Evolutionary conservation across 2,113 vertebrate genomes (phyloP).

Genomic region (Aspidoscelis tigris): DNA sequence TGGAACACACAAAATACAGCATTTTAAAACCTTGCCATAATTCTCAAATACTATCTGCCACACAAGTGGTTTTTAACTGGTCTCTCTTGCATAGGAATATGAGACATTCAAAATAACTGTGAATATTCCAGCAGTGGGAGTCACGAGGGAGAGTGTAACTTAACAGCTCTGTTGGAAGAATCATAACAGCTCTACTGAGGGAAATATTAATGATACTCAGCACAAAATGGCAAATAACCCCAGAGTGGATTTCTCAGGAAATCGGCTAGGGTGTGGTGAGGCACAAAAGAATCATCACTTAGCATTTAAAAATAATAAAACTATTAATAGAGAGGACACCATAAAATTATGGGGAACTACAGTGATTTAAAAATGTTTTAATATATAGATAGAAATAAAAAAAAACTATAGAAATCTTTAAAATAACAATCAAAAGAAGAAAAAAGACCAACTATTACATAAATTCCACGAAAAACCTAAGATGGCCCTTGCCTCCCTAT

Average conservation of each 20-base stretch:
- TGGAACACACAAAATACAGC: no score
- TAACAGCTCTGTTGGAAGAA: background rate
- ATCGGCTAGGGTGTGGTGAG: background rate
- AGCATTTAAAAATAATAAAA: background rate
- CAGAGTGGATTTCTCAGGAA: rapidly evolving
- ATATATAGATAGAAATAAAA: background rate
- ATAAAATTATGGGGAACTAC: background rate
- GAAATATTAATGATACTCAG: background rate
- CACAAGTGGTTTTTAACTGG: background rate
- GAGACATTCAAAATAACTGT: background rate
- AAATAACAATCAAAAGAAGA: no score
- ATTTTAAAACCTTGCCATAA: background rate
- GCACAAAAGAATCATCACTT: background rate
- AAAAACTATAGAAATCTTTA: no score
- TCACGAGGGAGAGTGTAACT: slow-evolving; percentile 6
- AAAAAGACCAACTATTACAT: no score
- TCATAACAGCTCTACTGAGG: background rate
- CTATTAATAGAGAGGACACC: background rate
- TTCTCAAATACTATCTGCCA: background rate
- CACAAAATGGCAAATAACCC: background rate
- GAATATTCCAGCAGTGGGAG: slow-evolving; percentile 3
- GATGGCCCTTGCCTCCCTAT: no score
- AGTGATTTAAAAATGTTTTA: rapidly evolving
- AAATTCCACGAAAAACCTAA: no score
- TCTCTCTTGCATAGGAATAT: background rate